These are phyloP conservation scores for Salvelinus fontinalis DNA, from an alignment of 2,113 vertebrate species.

Conservation along the genomic window DNA sequence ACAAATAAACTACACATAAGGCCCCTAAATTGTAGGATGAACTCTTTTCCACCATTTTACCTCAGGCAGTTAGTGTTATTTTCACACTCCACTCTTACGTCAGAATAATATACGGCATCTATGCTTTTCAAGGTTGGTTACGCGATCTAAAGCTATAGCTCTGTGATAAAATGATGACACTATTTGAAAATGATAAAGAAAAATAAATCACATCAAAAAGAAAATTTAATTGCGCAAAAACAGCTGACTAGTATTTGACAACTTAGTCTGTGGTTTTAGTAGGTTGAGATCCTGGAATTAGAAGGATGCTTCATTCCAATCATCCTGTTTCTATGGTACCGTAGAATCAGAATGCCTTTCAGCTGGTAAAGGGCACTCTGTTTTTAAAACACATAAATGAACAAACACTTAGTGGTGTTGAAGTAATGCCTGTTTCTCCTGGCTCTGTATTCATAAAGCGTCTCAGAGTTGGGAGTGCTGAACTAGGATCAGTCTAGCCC, in stretches of 20 bases:
- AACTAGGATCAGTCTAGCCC: too few species aligned
- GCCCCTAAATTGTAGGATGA: constrained; percentile 60
- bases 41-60: constrained; percentile 40
- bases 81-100: constrained; percentile 34
- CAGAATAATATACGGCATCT: not conserved
- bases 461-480: too few species aligned
- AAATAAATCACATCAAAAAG: constrained; percentile 28
- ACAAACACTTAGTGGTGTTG: constrained; percentile 78
- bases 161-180: constrained; percentile 31
- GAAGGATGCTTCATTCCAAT: too few species aligned
- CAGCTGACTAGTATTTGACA: not conserved
- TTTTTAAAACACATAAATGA: constrained; percentile 51
- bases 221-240: constrained; percentile 6
- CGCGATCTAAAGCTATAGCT: constrained; percentile 53
- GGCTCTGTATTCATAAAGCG: too few species aligned
- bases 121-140: constrained; percentile 31
- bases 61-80: constrained; percentile 55
- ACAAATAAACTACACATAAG: constrained; percentile 58
- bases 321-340: too few species aligned
- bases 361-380: constrained; percentile 84
- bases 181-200: constrained; percentile 22
- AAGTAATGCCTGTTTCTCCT: constrained; percentile 77
- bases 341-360: constrained; percentile 43
- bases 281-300: not conserved
- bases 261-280: constrained; percentile 16